Evolutionary conservation across 2,888 invertebrate species (phyloP).

Genomic region (Ecliptopera silaceata): DNA sequence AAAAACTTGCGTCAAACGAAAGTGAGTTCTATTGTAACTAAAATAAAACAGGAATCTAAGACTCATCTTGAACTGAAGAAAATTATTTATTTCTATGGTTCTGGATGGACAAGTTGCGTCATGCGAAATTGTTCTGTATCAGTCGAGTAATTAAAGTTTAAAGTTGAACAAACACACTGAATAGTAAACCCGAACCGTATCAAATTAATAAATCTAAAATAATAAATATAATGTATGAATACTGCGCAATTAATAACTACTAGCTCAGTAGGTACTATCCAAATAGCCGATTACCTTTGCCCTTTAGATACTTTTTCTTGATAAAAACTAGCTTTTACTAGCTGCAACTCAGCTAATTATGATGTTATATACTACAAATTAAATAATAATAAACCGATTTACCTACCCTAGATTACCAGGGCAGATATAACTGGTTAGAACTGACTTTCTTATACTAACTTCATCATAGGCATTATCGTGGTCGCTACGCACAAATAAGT

Average conservation of each 20-base stretch:
- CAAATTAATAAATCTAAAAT: too few relatives aligned
- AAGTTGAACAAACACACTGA: too few relatives aligned
- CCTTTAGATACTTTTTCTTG: constrained; percentile 2
- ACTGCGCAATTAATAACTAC: too few relatives aligned
- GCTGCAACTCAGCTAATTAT: neutral
- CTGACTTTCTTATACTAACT: neutral
- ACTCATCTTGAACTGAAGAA: neutral
- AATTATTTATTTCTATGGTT: neutral
- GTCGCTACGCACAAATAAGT: neutral
- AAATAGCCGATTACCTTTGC: neutral
- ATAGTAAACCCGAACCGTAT: too few relatives aligned
- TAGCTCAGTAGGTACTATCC: neutral
- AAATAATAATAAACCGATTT: neutral
- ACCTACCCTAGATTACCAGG: neutral
- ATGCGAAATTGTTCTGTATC: neutral
- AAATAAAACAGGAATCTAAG: constrained; percentile 30
- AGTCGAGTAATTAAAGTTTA: too few relatives aligned
- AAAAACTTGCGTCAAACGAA: constrained; percentile 29
- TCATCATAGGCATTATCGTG: neutral
- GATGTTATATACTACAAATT: neutral
- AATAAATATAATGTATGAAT: too few relatives aligned
- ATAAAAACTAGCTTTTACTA: constrained; percentile 1
- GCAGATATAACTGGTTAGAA: neutral
- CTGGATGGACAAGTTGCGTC: neutral
- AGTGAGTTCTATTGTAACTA: constrained; percentile 36